A percentile compares a stretch with the other conserved stretches of the same genome.
These are phyloP conservation scores for Okapia johnstoni DNA, from an alignment of 2,113 vertebrate genomes.

Conservation along the genomic window DNA sequence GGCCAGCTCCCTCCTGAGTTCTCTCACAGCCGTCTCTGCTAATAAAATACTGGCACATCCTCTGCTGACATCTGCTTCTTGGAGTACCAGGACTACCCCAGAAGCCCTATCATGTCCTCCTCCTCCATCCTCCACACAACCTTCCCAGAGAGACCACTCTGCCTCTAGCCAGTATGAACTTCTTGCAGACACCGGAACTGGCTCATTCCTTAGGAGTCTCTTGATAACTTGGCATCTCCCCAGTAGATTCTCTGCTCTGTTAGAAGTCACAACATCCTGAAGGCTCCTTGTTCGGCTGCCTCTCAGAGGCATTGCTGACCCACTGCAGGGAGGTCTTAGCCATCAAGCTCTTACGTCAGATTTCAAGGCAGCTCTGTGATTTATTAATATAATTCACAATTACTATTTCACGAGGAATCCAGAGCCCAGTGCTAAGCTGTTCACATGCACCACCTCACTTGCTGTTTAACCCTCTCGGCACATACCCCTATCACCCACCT, in stretches of 20 bases:
- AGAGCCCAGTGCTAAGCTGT: background rate
- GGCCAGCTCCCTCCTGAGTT: background rate
- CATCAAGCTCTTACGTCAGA: background rate
- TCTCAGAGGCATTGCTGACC: slow-evolving; percentile 12
- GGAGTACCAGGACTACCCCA: background rate
- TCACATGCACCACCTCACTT: background rate
- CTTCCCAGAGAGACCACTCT: background rate
- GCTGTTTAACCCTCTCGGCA: background rate
- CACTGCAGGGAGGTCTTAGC: background rate
- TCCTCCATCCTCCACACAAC: background rate
- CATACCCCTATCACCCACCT: background rate
- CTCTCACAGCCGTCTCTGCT: background rate
- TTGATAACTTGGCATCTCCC: background rate
- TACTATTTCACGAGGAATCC: background rate
- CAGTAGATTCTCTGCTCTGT: background rate
- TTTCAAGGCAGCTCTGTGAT: slow-evolving; percentile 8
- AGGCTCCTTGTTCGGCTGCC: background rate
- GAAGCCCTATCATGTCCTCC: background rate
- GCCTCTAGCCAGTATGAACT: background rate
- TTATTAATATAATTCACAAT: slow-evolving; percentile 39
- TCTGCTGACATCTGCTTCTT: background rate
- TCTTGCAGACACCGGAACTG: background rate
- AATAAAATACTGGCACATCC: background rate
- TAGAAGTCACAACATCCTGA: background rate
- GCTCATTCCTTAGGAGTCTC: background rate